Base-by-base conservation (phyloP, 2,888 invertebrate genomes). In the Drosophila atroscutellata region DNA sequence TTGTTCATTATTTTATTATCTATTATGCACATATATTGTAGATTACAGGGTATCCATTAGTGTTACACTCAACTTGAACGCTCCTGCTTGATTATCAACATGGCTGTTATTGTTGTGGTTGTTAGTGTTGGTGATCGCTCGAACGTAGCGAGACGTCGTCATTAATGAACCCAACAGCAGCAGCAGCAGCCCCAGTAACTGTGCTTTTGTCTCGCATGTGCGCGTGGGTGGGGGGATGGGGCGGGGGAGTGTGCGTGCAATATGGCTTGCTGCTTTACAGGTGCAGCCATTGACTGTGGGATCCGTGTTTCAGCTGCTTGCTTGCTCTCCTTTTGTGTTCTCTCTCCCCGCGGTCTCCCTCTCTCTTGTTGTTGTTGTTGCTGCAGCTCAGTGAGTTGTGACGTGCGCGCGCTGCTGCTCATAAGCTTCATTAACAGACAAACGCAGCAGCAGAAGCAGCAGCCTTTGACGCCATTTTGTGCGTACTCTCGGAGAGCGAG, bases 361-460 rank as follows among this genome's bases (percentile, higher is more conserved):
- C 50, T 51, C 63, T 57, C 49, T 37, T 77, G 76, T 88, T 90
- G 65, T 64, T 75, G 58, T 62, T 67, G 58, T 56, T 78, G 79
- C 67, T 89, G 87, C 83, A 86, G 80, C 78, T 86, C 90, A 89
- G 79, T 89, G 84, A 88, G 67, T 89, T 90, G 90, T 85, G 79
- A 89, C 79, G 80, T 82, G 67, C 64, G 70, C 82, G 75, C 75
- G 81, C 74, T 80, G 75, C 85, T 89, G 89, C 81, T 88, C 86
- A 81, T 84, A 90, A 90, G 90, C 88, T 81, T 86, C 83, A 89
- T 89, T 81, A 81, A 82, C 87, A 84, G 71, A 67, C n/a, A 68
- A 67, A 55, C 34, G 39, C 13, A 34, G 39, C 59, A 57, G 74
- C 60, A 68, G 64, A 70, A 66, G 64, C 70, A 74, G 68, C 57